Base-by-base conservation (phyloP, 1,140 invertebrate species). In the Drosophila dunni region DNA sequence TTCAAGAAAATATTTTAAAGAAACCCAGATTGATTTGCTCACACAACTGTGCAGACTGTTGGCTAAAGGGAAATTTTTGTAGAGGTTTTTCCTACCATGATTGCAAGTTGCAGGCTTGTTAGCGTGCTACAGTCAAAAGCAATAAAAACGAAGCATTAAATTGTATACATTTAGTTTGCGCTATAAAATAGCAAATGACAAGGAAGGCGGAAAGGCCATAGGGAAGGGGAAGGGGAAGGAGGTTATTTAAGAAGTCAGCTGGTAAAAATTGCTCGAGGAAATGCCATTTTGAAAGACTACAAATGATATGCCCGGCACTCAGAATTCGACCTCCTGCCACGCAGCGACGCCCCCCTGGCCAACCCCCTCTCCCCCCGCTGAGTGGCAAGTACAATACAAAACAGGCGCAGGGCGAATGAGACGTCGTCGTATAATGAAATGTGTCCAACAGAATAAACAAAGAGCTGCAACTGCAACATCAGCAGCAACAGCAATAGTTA, bases 201-300 rank as follows among this genome's bases (percentile, higher is more conserved):
- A 72, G 65, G 40, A 68, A 40, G 56, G 11, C 7, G 46, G 44
- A 20, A 36, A 13, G 10, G 7, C 13, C 6, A 38, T 33, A 33
- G 24, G 20, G 9, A 29, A 29, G 24, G 24, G 24, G 24, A 24
- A 24, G 24, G 24, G 24, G 24, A 29, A 29, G 24, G 24, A 29
- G 24, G 24, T 29, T 29, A 29, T 29, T 29, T 29, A 29, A 29
- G 24, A 29, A 29, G 33, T 34, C 50, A 66, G 46, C 24, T 58
- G 8, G 74, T 77, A 75, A 65, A 86, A 90, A 90, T 88, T 88
- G 88, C 88, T 91, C 91, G 82, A 75, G 88, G 88, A 90, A 90
- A 90, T 90, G 88, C 77, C 77, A 83, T 90, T 90, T 70, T 72
- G 77, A 75, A 86, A 82, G 74, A 82, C 86, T 82, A 79, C 86